Evolutionary conservation across 2,113 vertebrate genomes (phyloP), one percentile per base, ranked within the genome.

Genomic region (Urocitellus parryii): DNA sequence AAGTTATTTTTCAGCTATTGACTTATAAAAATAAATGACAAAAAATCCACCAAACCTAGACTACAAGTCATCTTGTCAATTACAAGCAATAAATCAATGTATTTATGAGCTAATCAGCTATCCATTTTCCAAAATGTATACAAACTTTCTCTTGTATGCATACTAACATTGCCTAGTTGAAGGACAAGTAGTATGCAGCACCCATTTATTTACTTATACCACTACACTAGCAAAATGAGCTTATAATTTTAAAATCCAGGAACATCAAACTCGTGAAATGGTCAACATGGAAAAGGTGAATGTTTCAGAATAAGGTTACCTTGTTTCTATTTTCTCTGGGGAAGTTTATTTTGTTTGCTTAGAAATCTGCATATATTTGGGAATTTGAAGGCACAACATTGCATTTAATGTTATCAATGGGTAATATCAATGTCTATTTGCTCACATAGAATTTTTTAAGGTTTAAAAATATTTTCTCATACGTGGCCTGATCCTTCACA

Each of bases 381-480:
- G 42, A 79, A 78, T 17, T 93, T 89, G 84, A 65, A 73, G 37
- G 4, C 4, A 83, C 13, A 68, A 12, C 11, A 61, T 85, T 79
- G 39, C n/a, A 65, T 79, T n/a, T 48, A 79, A 82, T 68, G 32
- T 3, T 81, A 39, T 73, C n/a, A 80, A 24, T 74, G 45, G 25
- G 16, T 56, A 51, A 72, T n/a, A 88, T 78, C n/a, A 72, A 74
- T 58, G 88, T 42, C 25, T 90, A 78, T 76, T 82, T 88, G 72
- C 39, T 93, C 37, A 63, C 12, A 12, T 56, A 14, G 14, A 27
- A 63, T 88, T 42, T 79, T 90, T 82, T 45, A 37, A 22, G 24
- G 42, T 93, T 67, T 72, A 95, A 93, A 93, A 87, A 45, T 88
- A 63, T 9, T 78, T 97, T 82, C 58, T 95, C 70, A 88, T 84